Base-by-base conservation (phyloP, 2,888 invertebrate genomes). In the Phaonia tiefii region DNA sequence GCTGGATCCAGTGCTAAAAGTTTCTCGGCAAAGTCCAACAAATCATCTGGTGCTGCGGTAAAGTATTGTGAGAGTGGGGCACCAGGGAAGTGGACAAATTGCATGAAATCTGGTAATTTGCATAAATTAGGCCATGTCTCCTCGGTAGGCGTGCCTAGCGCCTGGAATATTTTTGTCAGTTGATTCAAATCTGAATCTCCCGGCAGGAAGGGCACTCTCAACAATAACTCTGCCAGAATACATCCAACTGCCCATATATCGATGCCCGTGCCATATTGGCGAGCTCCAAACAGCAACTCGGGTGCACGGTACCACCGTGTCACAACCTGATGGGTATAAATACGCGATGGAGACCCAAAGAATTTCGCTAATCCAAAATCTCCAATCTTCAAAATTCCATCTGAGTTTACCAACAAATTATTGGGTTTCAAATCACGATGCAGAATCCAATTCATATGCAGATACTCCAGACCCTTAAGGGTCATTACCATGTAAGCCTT, bases 221-320 rank as follows among this genome's bases (percentile, higher is more conserved):
- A 91, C 65, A 98, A 91, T 20, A 99, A 92, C 91, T 99, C 99
- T 0, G 98, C 99, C 82, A 99, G 91, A 88, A 99, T 99, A 89
- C 99, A 99, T 2, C 99, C 99, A 11, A 98, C 94, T 2, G 99
- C 99, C 99, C 99, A 99, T 92, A 99, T 98, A 89, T 99, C 99
- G 15, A 99, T 96, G 1, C 98, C 98, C 11, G 96, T 96, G 13
- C 98, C 96, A 91, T 99, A 99, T 88, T 97, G 96, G 60, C 97
- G 93, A 0, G 99, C 98, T 20, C 99, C 99, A 91, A 96, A 99
- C 44, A 99, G 91, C 37, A 99, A 91, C 90, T 99, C 99, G 0
- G 99, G 99, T 31, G 91, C 95, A 93, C 97, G 94, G 89, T 97
- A 97, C 97, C 97, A 97, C 81, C 97, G 92, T 1, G 99, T 99